These are phyloP conservation scores for Meloe dianella DNA, from an alignment of 2,888 invertebrate species.

Conservation along the genomic window DNA sequence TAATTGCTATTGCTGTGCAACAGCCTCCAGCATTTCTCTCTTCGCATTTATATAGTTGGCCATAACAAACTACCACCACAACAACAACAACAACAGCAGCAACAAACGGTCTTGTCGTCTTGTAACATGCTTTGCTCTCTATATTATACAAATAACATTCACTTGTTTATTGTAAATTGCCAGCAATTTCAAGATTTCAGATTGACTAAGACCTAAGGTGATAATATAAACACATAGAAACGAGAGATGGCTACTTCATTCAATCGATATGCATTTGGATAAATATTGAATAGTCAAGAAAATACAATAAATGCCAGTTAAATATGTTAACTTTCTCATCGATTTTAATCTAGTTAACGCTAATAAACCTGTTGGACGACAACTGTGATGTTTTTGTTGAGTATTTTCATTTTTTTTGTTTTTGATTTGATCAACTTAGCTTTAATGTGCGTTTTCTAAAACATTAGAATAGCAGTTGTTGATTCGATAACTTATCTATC, in stretches of 20 bases:
- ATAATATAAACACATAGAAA: neutral
- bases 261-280: neutral
- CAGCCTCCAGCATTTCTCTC: neutral
- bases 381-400: too few species aligned
- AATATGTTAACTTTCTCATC: neutral
- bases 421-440: too few species aligned
- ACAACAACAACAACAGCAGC: neutral
- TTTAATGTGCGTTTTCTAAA: too few species aligned
- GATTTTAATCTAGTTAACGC: neutral
- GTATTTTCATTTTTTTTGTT: too few species aligned
- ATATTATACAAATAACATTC: constrained; percentile 16
- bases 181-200: constrained; percentile 12
- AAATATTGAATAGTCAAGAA: neutral
- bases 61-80: neutral
- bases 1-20: constrained; percentile 17
- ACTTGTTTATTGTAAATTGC: constrained; percentile 14
- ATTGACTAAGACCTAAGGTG: constrained; percentile 4
- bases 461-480: too few species aligned
- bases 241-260: neutral
- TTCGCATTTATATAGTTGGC: constrained; percentile 4
- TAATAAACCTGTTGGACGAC: neutral
- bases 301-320: neutral
- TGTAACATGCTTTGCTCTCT: constrained; percentile 11
- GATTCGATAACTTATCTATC: too few species aligned
- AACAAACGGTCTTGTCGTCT: constrained; percentile 6